Base-by-base conservation (phyloP, 1,140 invertebrate species). In the Panagrolaimus sp. region DNA sequence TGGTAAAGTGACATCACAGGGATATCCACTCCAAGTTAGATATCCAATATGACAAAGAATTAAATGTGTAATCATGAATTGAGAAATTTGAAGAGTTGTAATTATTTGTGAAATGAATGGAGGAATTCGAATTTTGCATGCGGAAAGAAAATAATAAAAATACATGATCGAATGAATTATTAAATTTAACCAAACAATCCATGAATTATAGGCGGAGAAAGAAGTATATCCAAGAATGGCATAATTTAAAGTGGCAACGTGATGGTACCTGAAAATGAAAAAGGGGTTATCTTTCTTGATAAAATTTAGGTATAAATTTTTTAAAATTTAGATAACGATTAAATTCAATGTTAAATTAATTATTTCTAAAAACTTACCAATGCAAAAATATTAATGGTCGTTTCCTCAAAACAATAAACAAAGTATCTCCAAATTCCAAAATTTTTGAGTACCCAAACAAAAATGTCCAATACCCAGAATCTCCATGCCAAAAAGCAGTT, bases 151-250 rank as follows among this genome's bases (percentile, higher is more conserved):
- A 84, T 96, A 98, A 85, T 98, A 98, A 4, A 90, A 89, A 85
- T 98, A 98, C 96, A 98, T 98, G 74, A 96, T 87, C 69, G 93
- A 92, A 86, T 98, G 96, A 26, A 73, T 81, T 73, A 89, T 90
- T 84, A 94, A 98, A 85, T 98, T 98, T 91, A 98, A 96, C 26
- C 93, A 91, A 79, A 97, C 91, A 85, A 95, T 98, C 95, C 95
- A 98, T 47, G 92, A 87, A 47, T 92, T 95, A 7, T 92, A 92
- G n/a, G 93, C 90, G 12, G 92, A 94, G 86, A 94, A 93, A 83
- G 96, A 92, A 14, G 90, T 90, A 85, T 96, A 97, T 3, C 91
- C 93, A 85, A 94, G 96, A 93, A 73, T 97, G 4, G 91, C 91
- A 85, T 97, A 98, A 26, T 97, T 87, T 26, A 98, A 88, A 6